These are phyloP conservation scores for Tachycineta bicolor DNA, from an alignment of 2,113 vertebrate species.

Conservation along the genomic window DNA sequence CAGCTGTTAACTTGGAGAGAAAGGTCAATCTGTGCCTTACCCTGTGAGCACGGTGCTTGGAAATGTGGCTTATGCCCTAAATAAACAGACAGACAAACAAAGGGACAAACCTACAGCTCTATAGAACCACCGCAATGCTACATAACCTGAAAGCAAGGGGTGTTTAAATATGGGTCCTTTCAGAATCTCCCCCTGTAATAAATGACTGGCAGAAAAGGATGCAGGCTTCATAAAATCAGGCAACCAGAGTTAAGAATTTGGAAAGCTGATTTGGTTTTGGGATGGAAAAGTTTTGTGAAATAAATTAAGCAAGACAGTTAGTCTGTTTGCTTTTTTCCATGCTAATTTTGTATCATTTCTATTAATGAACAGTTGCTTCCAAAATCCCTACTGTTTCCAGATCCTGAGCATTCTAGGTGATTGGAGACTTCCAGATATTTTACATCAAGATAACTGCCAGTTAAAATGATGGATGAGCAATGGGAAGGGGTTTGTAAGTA, in stretches of 20 bases:
- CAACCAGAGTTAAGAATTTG: background rate
- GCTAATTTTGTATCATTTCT: background rate
- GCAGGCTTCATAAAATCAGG: background rate
- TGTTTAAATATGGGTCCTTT: background rate
- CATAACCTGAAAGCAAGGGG: background rate
- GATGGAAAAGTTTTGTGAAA: background rate
- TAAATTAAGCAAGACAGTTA: background rate
- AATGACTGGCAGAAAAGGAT: background rate
- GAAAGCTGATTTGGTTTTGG: background rate
- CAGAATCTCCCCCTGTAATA: background rate
- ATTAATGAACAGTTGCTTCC: background rate
- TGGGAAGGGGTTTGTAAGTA: background rate
- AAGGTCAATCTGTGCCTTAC: background rate
- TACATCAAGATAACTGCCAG: constrained; percentile 22
- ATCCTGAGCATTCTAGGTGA: background rate
- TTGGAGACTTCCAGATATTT: background rate
- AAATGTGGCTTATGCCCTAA: background rate
- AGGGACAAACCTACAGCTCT: background rate
- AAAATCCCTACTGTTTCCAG: background rate
- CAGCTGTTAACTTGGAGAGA: background rate
- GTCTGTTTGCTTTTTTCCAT: background rate
- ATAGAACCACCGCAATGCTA: background rate
- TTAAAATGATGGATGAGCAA: constrained; percentile 4
- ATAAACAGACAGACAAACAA: background rate
- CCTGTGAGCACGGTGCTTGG: background rate